phyloP scores from a whole-genome alignment of 2,888 invertebrate species.

The Drosophila melanosoma region DNA sequence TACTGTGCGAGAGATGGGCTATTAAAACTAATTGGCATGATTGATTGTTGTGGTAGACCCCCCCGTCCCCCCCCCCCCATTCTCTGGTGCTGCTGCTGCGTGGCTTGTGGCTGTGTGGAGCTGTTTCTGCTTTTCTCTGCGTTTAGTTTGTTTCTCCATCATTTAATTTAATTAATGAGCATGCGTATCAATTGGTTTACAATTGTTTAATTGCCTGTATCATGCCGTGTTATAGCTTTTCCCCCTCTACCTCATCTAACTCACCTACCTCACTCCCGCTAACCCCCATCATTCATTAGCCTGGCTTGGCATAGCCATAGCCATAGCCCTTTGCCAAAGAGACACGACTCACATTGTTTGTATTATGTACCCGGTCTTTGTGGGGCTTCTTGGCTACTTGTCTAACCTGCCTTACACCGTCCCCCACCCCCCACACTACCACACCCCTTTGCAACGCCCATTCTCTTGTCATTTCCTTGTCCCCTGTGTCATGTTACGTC shows the following conservation, averaged over 20 bases:
- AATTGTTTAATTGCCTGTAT: slow-evolving; percentile 72
- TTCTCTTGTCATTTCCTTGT: slow-evolving; percentile 9
- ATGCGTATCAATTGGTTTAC: slow-evolving; percentile 72
- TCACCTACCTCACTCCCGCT: neutral
- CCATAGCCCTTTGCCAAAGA: neutral
- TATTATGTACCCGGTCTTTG: slow-evolving; percentile 29
- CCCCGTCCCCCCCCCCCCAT: fast-evolving
- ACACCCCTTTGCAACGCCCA: neutral
- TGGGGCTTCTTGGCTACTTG: slow-evolving; percentile 50
- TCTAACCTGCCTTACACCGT: neutral
- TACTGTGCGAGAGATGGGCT: slow-evolving; percentile 62
- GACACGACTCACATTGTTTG: neutral
- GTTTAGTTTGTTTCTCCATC: slow-evolving; percentile 64
- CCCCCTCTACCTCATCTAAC: neutral
- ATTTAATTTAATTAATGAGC: slow-evolving; percentile 75
- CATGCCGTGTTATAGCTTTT: slow-evolving; percentile 62
- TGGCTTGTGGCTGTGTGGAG: slow-evolving; percentile 18
- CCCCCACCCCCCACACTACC: neutral
- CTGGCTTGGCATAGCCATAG: slow-evolving; percentile 13
- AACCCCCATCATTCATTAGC: neutral
- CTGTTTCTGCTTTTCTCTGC: slow-evolving; percentile 53
- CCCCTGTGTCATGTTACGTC: slow-evolving; percentile 49
- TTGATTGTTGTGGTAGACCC: slow-evolving; percentile 60
- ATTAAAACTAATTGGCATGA: slow-evolving; percentile 76
- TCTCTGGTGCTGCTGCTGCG: neutral